Evolutionary conservation across 35 echinoderm and acorn worm species (phyloP).

Genomic region (Patiria miniata): DNA sequence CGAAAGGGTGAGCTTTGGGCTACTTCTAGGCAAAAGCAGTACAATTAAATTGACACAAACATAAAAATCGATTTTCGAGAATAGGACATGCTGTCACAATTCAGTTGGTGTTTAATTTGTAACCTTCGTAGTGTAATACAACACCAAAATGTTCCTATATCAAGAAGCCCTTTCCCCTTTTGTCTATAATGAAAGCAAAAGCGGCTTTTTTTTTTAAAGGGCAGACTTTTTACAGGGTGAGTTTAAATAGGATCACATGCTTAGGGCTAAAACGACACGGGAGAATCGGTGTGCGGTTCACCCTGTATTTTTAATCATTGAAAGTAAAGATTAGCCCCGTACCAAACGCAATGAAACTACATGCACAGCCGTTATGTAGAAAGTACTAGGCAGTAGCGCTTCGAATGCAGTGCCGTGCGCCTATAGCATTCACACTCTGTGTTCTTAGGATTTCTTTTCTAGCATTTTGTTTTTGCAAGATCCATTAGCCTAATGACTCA

Average conservation of each 20-base stretch:
- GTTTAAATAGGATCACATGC: not conserved
- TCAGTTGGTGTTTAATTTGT: too few relatives aligned
- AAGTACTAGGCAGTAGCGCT: not conserved
- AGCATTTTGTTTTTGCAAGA: slow-evolving; percentile 20
- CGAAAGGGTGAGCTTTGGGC: too few relatives aligned
- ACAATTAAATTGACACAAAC: too few relatives aligned
- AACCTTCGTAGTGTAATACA: too few relatives aligned
- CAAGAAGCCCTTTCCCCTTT: too few relatives aligned
- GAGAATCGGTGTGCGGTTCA: not conserved
- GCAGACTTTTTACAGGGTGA: not conserved
- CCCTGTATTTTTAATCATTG: slow-evolving; percentile 24
- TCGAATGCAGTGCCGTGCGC: not conserved
- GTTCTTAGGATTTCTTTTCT: slow-evolving; percentile 11
- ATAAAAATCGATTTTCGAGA: too few relatives aligned
- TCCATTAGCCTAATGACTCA: slow-evolving; percentile 25
- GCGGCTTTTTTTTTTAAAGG: too few relatives aligned
- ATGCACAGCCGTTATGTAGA: not conserved
- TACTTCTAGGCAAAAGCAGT: too few relatives aligned
- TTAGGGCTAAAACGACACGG: not conserved
- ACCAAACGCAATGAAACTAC: slow-evolving; percentile 16
- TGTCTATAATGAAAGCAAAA: too few relatives aligned
- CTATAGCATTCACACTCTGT: slow-evolving; percentile 22
- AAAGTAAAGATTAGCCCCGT: slow-evolving; percentile 6
- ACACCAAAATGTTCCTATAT: too few relatives aligned
- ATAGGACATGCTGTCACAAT: too few relatives aligned